Evolutionary conservation across 2,888 invertebrate species (phyloP), one percentile per base, ranked within the genome.

Genomic region (Apotomis turbidana): DNA sequence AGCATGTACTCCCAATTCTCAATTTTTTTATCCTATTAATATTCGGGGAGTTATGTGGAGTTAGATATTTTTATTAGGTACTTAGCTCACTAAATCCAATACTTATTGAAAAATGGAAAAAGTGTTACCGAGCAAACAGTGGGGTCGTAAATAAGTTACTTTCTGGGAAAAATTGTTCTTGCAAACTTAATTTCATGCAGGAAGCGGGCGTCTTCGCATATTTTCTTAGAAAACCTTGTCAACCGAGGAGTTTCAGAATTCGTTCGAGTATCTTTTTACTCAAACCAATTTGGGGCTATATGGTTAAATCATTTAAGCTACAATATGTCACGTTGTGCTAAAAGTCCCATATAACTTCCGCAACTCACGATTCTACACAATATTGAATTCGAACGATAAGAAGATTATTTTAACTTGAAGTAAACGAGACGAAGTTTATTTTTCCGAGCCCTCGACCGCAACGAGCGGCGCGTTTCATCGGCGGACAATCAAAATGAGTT

Each of bases 401-500:
- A 57, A 52, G 71, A 71, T 68, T 71, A 71, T 62, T 62, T 52
- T 0, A 3, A 68, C 61, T 71, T 61, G 9, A 27, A 57, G 13
- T 44, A 58, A 68, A 58, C 46, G 57, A 51, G n/a, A 12, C 12
- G 41, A 71, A 72, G 62, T 68, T 59, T 68, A 68, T 68, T 72
- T 80, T 81, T 79, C 76, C 64, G 74, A 80, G 77, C 78, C 76
- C 77, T 74, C 77, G 74, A 86, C 85, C 83, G 80, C 84, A 86
- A 81, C 80, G 78, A 78, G 79, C 79, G 76, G 78, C 76, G 76
- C 78, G 78, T 80, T 84, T 82, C 80, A 83, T 83, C 80, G 82
- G 81, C 77, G 79, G 78, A 87, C 85, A 87, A 87, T 87, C 85
- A 83, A 84, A 88, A 86, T 80, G 81, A 85, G 82, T 86, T 83